A percentile compares a stretch with the other conserved stretches of the same genome.
Conservation (phyloP, 2,888 invertebrate species). For the Zhengitettix transpicula region DNA sequence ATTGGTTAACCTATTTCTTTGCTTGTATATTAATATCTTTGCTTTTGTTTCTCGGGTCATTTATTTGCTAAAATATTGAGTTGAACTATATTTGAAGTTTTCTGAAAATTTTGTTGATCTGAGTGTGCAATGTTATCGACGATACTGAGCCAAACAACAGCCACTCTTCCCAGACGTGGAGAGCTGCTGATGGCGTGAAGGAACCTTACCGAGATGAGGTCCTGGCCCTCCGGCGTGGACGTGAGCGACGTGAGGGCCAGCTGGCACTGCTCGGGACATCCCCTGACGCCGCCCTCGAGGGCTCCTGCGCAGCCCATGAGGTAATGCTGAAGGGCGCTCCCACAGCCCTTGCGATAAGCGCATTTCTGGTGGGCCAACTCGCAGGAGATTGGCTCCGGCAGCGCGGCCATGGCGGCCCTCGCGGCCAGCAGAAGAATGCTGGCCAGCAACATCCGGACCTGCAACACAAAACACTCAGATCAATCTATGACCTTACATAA, state of each 20-base stretch:
- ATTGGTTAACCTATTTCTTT: no score
- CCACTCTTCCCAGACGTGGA: no score
- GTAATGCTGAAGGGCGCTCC: background rate
- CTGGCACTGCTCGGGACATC: constrained; percentile 55
- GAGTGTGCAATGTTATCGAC: no score
- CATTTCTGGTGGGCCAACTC: background rate
- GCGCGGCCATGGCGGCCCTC: background rate
- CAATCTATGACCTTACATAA: no score
- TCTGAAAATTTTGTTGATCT: no score
- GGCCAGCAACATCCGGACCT: no score
- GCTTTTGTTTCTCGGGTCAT: no score
- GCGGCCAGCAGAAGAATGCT: background rate
- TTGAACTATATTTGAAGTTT: no score
- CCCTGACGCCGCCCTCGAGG: constrained; percentile 16
- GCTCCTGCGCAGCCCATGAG: constrained; percentile 20
- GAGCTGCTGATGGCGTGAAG: background rate
- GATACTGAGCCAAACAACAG: no score
- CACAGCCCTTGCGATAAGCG: background rate
- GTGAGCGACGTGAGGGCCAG: constrained; percentile 63
- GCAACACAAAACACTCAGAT: no score
- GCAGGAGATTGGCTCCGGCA: background rate
- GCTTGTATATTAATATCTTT: no score
- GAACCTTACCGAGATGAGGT: constrained; percentile 52
- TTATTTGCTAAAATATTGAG: no score
- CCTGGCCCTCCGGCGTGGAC: constrained; percentile 61